Evolutionary conservation across 2,797 vertebrate species (phyloP).

Genomic region (Cyprinodon diabolis): DNA sequence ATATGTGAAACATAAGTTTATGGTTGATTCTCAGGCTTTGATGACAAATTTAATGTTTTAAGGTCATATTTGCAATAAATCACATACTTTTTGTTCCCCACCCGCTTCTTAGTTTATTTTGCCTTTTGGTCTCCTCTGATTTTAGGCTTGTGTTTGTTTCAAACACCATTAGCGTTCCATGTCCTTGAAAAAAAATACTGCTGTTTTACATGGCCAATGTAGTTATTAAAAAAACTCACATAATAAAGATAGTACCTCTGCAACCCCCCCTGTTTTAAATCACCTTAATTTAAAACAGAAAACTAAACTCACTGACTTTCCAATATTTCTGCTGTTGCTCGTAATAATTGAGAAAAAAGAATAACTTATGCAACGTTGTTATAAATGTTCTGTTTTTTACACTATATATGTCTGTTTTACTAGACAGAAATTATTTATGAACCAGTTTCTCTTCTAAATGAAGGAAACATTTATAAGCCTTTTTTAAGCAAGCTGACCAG

Average conservation of each 20-base stretch:
- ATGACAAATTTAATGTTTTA: background rate
- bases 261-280: background rate
- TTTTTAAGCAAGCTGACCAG: background rate
- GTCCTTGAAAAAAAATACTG: background rate
- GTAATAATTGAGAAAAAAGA: background rate
- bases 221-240: background rate
- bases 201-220: background rate
- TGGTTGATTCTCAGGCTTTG: background rate
- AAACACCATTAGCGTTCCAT: background rate
- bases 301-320: background rate
- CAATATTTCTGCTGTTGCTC: background rate
- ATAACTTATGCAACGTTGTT: background rate
- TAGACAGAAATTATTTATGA: background rate
- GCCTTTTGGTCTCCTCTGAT: background rate
- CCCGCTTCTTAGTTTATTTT: background rate
- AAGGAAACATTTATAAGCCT: background rate
- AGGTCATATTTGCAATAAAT: background rate
- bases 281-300: background rate
- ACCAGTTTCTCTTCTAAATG: too few relatives aligned
- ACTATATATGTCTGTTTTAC: background rate
- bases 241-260: background rate
- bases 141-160: background rate
- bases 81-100: background rate
- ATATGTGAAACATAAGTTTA: background rate
- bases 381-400: too few relatives aligned